phyloP scores from a whole-genome alignment of 2,797 vertebrate genomes.

The Iguana delicatissima region DNA sequence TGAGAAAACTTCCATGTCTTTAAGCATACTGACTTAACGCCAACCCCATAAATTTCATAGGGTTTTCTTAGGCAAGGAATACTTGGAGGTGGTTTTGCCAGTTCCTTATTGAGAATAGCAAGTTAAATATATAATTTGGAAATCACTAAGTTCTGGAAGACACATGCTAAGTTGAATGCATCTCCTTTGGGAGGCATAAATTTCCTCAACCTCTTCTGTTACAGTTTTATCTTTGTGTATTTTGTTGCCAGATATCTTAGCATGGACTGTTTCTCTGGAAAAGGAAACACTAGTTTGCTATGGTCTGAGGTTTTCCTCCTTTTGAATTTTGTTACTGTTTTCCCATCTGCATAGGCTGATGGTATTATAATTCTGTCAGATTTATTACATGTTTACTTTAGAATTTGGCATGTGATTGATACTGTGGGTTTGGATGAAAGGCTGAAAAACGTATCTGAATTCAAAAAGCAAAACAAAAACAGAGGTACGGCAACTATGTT shows the following conservation, averaged over 20 bases:
- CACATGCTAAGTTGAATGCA: background rate
- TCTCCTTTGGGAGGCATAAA: background rate
- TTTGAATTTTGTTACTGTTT: background rate
- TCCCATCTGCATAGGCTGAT: background rate
- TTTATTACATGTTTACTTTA: background rate
- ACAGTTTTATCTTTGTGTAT: background rate
- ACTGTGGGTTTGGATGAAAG: background rate
- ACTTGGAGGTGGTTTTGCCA: too few species aligned
- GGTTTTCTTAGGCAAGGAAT: background rate
- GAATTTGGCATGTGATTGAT: background rate
- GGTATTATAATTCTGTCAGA: background rate
- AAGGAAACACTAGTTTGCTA: too few species aligned
- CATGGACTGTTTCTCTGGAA: background rate
- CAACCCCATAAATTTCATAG: background rate
- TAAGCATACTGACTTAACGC: background rate
- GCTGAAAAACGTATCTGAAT: background rate
- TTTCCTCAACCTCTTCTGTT: background rate
- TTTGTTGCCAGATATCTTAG: too few species aligned
- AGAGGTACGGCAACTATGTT: background rate
- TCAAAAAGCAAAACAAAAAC: background rate
- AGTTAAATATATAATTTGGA: too few species aligned
- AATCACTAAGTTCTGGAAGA: too few species aligned
- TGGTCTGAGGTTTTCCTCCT: background rate
- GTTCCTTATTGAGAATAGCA: too few species aligned
- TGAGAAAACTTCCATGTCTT: background rate